Percentiles rank a stretch among this genome's conserved stretches.
Conservation (phyloP, 2,888 invertebrate species). For the Petrolisthes cinctipes region DNA sequence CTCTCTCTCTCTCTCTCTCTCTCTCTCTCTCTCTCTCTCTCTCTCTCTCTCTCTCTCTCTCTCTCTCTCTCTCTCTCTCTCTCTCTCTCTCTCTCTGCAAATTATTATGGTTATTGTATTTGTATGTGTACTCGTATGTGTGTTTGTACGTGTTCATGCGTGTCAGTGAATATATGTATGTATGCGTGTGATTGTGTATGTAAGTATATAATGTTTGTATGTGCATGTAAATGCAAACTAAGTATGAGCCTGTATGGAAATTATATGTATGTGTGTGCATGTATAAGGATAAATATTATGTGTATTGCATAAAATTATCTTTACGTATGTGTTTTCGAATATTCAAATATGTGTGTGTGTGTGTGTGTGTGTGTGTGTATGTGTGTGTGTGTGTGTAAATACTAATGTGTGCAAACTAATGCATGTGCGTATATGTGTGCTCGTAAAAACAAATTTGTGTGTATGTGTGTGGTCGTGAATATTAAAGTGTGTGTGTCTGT, state of each 20-base stretch:
- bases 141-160: constrained; percentile 7
- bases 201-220: not conserved
- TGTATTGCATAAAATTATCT: not conserved
- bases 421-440: not conserved
- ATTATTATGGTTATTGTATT: not conserved
- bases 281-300: not conserved
- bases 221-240: not conserved
- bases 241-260: no score
- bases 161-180: constrained; percentile 2
- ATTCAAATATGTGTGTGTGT: constrained; percentile 4
- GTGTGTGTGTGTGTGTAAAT: not conserved
- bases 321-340: not conserved
- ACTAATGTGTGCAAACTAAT: not conserved
- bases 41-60: no score
- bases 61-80: no score
- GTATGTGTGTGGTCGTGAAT: not conserved
- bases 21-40: no score
- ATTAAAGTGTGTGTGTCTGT: not conserved
- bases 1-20: no score
- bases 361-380: constrained; percentile 8
- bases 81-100: no score
- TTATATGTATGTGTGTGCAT: no score
- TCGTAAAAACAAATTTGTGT: not conserved
- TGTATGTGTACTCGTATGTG: not conserved
- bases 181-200: constrained; percentile 12